phyloP scores from a whole-genome alignment of 2,113 vertebrate species.

The Neopipo cinnamomea region DNA sequence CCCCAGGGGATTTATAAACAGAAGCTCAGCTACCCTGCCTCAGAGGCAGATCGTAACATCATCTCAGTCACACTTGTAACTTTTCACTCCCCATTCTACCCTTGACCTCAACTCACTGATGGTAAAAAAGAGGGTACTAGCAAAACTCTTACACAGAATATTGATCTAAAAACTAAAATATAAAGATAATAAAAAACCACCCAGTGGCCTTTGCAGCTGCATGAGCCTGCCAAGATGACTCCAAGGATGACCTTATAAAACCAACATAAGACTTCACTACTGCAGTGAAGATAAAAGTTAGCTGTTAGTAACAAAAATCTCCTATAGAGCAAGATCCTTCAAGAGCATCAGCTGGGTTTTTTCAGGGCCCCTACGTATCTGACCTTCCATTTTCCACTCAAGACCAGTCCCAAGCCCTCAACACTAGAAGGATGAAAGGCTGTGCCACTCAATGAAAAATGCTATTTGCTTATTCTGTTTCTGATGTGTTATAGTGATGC shows the following conservation, averaged over 20 bases:
- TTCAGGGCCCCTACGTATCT: not conserved
- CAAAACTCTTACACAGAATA: not conserved
- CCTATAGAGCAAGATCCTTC: not conserved
- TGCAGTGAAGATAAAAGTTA: not conserved
- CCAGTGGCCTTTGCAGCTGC: not conserved
- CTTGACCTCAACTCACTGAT: not conserved
- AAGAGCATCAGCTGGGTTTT: not conserved
- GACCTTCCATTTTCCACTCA: not conserved
- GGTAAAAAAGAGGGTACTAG: not conserved
- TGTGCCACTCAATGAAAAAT: not conserved
- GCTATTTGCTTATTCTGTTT: not conserved
- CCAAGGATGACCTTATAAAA: not conserved
- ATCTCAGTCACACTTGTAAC: rapidly evolving
- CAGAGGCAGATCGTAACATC: not conserved
- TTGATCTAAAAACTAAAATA: not conserved
- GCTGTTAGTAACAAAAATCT: not conserved
- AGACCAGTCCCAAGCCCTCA: not conserved
- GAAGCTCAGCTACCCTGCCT: not conserved
- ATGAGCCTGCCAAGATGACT: not conserved
- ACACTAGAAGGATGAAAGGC: not conserved
- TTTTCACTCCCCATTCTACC: not conserved
- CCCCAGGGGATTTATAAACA: not conserved
- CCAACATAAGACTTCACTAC: not conserved
- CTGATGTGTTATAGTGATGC: not conserved
- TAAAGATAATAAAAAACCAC: not conserved